Base-by-base conservation (phyloP, 2,797 vertebrate genomes). In the Rhynchonycteris naso region DNA sequence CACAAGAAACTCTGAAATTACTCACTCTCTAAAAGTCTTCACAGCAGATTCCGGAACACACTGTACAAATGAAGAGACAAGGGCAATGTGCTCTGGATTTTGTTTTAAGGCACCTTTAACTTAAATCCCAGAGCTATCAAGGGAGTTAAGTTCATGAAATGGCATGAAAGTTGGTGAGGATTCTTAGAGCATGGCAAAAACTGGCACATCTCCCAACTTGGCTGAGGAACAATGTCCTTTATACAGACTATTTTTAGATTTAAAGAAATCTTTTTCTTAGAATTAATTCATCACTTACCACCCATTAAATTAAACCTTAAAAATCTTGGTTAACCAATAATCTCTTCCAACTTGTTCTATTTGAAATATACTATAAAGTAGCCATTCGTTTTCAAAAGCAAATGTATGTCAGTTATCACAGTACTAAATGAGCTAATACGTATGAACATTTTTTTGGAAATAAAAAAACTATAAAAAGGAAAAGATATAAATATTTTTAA, bases 271-370 rank as follows among this genome's bases (percentile, higher is more conserved):
- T 81, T 94, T 63, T 90, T 80, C 76, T 82, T n/a, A 90, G 80
- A 96, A 95, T 75, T 43, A 76, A 85, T 94, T 85, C 78, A 88
- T 94, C 81, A 84, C 78, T 88, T 95, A 80, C 59, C 43, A 91
- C 69, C 81, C 52, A 75, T 81, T 86, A 93, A 92, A 90, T 58
- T 50, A 94, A 93, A 94, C n/a, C 56, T 91, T 88, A 88, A 85
- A 87, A 87, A 92, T 92, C 66, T 80, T 61, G 9, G 38, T 88
- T 91, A 91, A 94, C 59, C 33, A 76, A 59, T 82, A 82, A 82
- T 7, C 35, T 95, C 82, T 90, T 93, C 65, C 30, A 88, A 80
- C 65, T 79, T 30, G 30, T 78, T 72, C 16, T 72, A 61, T 79
- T 93, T 90, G 13, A 22, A 88, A 69, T 88, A 72, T n/a, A 89